These are phyloP conservation scores for Oncorhynchus keta DNA, from an alignment of 2,113 vertebrate genomes.

Conservation along the genomic window DNA sequence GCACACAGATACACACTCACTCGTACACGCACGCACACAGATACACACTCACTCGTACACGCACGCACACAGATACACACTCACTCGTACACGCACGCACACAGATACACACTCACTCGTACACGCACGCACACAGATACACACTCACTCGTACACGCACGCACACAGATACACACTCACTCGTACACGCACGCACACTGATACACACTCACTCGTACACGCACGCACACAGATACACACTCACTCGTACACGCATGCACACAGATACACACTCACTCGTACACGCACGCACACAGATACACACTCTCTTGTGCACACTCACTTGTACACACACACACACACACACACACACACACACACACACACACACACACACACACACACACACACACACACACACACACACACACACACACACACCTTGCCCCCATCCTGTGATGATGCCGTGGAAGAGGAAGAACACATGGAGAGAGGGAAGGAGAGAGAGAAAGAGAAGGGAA, in stretches of 20 bases:
- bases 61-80: too few species aligned
- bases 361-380: background rate
- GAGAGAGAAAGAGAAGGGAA: constrained; percentile 14
- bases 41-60: too few species aligned
- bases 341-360: too few species aligned
- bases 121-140: too few species aligned
- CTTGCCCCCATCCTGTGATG: too few species aligned
- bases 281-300: rapidly evolving
- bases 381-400: background rate
- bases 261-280: background rate
- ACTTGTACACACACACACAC: too few species aligned
- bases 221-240: background rate
- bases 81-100: too few species aligned
- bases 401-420: background rate
- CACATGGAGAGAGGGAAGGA: background rate
- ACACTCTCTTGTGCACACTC: too few species aligned
- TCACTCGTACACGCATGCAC: too few species aligned
- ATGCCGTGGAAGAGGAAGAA: constrained; percentile 12
- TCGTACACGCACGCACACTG: background rate
- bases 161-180: too few species aligned
- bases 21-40: background rate
- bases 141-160: too few species aligned
- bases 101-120: too few species aligned
- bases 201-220: background rate
- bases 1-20: background rate